phyloP scores from a whole-genome alignment of 2,888 invertebrate genomes.

The Lasius platythorax region DNA sequence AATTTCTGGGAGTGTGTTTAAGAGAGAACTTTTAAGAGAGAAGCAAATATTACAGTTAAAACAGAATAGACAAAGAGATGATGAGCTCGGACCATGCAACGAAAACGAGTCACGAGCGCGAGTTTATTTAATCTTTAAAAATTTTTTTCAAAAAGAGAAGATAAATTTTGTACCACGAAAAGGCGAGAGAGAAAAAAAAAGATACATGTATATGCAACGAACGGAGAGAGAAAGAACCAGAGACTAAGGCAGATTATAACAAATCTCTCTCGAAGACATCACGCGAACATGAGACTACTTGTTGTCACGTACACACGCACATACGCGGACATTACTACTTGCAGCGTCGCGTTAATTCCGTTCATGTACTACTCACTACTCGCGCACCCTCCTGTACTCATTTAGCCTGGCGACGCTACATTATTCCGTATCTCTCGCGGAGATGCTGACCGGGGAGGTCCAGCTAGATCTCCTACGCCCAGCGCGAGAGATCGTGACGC shows the following conservation, averaged over 20 bases:
- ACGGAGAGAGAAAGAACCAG: background rate
- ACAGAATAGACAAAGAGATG: background rate
- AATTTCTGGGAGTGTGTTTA: background rate
- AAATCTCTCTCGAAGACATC: background rate
- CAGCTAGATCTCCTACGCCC: slow-evolving; percentile 17
- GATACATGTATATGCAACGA: background rate
- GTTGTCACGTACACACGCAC: background rate
- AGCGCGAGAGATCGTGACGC: slow-evolving; percentile 18
- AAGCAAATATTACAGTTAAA: background rate
- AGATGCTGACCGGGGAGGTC: slow-evolving; percentile 29
- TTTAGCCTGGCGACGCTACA: slow-evolving; percentile 29
- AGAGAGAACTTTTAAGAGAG: background rate
- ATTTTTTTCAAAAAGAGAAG: background rate
- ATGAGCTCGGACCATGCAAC: background rate
- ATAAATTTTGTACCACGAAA: background rate
- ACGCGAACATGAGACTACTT: slow-evolving; percentile 13
- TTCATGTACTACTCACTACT: slow-evolving; percentile 37
- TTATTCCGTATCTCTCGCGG: slow-evolving; percentile 31
- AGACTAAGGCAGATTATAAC: background rate
- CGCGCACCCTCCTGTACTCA: slow-evolving; percentile 9
- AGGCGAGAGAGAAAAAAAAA: background rate
- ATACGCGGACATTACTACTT: slow-evolving; percentile 8
- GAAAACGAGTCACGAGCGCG: background rate
- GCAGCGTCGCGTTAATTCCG: background rate
- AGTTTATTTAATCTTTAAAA: background rate